A percentile compares a stretch with the other conserved stretches of the same genome.
These are phyloP conservation scores for Barbus barbus DNA, from an alignment of 2,113 vertebrate genomes.

Conservation along the genomic window DNA sequence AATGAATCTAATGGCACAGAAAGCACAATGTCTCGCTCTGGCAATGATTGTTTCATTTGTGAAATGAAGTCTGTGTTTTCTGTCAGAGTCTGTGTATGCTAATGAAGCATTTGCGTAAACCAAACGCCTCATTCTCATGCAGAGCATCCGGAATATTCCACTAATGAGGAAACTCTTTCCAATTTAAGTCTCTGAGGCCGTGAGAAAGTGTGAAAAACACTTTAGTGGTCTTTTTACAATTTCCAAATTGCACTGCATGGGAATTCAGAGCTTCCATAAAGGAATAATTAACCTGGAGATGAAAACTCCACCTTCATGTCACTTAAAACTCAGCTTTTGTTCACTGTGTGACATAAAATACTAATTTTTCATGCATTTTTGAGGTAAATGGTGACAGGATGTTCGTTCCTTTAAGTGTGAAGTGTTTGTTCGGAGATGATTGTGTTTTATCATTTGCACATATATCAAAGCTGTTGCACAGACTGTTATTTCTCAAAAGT, in stretches of 20 bases:
- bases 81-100: not conserved
- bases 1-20: constrained; percentile 47
- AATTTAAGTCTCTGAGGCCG: not conserved
- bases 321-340: not conserved
- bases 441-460: not conserved
- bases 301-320: not conserved
- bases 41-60: constrained; percentile 10
- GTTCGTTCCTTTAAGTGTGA: not conserved
- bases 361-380: not conserved
- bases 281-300: not conserved
- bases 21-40: constrained; percentile 11
- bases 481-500: not conserved
- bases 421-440: not conserved
- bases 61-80: not conserved
- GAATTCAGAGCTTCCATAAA: not conserved
- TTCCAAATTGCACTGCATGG: not conserved
- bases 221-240: not conserved
- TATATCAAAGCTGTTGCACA: not conserved
- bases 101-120: constrained; percentile 11
- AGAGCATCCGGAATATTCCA: not conserved
- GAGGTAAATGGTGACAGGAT: not conserved
- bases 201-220: not conserved
- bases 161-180: constrained; percentile 11
- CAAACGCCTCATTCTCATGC: not conserved
- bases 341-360: not conserved